Evolutionary conservation across 2,113 vertebrate species (phyloP).

Genomic region (Aramus guarauna): DNA sequence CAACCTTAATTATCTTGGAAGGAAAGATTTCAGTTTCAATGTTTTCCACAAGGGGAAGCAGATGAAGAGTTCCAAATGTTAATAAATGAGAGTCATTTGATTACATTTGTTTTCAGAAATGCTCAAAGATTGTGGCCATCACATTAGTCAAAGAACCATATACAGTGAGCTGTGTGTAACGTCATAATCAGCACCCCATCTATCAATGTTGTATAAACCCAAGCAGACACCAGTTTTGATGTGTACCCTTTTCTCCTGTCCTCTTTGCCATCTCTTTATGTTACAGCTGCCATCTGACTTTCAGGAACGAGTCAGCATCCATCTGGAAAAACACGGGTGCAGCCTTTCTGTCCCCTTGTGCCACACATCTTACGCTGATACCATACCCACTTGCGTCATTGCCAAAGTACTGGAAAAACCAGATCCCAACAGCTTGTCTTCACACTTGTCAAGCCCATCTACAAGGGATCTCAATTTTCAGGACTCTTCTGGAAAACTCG

Average conservation of each 20-base stretch:
- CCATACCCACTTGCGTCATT: constrained; percentile 84
- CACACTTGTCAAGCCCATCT: constrained; percentile 80
- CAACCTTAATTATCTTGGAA: not conserved
- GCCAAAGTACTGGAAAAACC: constrained; percentile 91
- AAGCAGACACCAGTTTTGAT: not conserved
- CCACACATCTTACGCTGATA: constrained; percentile 83
- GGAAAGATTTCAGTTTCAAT: not conserved
- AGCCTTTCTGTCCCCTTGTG: constrained; percentile 77
- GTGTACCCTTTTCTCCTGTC: not conserved
- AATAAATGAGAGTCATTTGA: not conserved
- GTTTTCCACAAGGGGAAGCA: not conserved
- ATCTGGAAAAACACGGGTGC: constrained; percentile 83
- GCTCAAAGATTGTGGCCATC: not conserved
- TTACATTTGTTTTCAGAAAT: not conserved
- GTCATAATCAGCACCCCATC: not conserved
- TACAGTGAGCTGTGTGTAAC: not conserved
- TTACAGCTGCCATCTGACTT: constrained; percentile 87
- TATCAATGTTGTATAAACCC: not conserved
- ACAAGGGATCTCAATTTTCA: constrained; percentile 72
- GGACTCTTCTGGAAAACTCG: constrained; percentile 76
- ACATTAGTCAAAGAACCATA: not conserved
- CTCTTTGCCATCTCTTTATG: not conserved
- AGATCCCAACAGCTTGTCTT: constrained; percentile 83
- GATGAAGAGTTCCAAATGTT: not conserved
- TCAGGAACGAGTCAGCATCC: constrained; percentile 88